Conservation (phyloP, 1,140 invertebrate genomes). For the Tetramorium alpestre region DNA sequence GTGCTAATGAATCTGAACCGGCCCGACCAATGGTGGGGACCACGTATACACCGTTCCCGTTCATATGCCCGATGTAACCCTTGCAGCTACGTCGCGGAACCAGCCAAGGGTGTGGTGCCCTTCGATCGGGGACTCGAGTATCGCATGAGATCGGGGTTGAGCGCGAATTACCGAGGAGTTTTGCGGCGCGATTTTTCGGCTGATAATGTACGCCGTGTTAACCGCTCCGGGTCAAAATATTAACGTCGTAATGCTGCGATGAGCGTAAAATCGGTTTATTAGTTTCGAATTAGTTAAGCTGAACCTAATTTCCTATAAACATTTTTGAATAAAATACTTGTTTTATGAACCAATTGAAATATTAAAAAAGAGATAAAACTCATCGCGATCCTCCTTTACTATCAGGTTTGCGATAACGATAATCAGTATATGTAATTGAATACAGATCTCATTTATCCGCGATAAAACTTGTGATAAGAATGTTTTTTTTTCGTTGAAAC, state of each 20-base stretch:
- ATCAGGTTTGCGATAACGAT: not conserved
- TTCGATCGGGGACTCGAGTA: conserved; percentile 68
- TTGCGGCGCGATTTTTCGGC: conserved; percentile 39
- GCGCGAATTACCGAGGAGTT: conserved; percentile 42
- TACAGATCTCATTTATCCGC: not conserved
- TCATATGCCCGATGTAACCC: conserved; percentile 71
- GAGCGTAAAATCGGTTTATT: not conserved
- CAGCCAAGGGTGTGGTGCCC: conserved; percentile 66
- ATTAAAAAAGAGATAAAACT: not conserved
- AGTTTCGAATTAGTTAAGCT: not conserved
- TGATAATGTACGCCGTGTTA: conserved; percentile 24
- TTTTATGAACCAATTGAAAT: not conserved
- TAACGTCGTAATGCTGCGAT: conserved; percentile 12
- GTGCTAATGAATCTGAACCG: conserved; percentile 82
- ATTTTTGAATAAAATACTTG: not conserved
- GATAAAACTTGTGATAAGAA: not conserved
- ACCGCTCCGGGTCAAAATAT: conserved; percentile 28
- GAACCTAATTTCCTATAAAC: not conserved
- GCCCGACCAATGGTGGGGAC: conserved; percentile 77
- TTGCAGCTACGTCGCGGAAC: conserved; percentile 66
- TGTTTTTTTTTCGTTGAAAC: conserved; percentile 18
- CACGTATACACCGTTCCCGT: conserved; percentile 54
- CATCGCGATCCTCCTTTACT: not conserved
- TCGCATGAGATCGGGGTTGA: conserved; percentile 63
- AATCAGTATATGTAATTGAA: not conserved